Conservation (phyloP, 2,797 vertebrate species). For the Peromyscus eremicus region DNA sequence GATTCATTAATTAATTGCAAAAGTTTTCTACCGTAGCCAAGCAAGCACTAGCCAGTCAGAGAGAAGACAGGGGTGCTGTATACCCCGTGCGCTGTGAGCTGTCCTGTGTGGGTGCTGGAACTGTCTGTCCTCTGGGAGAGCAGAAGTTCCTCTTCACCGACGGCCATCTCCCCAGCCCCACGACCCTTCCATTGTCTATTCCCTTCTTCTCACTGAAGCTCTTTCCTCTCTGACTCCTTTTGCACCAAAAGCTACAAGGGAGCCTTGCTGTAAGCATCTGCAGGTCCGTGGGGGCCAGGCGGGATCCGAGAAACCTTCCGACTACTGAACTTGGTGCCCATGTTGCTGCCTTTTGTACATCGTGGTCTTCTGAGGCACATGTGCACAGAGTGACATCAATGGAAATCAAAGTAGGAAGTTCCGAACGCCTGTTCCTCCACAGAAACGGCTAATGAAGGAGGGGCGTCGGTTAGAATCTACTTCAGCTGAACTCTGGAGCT, state of each 20-base stretch:
- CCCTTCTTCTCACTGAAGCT: background rate
- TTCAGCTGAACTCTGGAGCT: background rate
- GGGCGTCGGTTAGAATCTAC: background rate
- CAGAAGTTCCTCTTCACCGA: background rate
- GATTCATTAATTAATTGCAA: background rate
- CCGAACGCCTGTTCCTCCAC: background rate
- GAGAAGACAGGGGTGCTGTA: background rate
- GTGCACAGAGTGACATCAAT: background rate
- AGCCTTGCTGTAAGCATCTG: background rate
- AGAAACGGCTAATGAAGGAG: constrained; percentile 8
- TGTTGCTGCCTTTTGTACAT: background rate
- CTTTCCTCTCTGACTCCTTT: background rate
- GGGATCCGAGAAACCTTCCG: too few species aligned
- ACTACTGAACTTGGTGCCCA: background rate
- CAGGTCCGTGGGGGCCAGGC: too few species aligned
- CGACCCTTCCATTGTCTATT: background rate
- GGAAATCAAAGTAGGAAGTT: constrained; percentile 13
- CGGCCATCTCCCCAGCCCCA: background rate
- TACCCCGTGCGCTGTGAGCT: background rate
- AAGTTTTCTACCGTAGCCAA: background rate
- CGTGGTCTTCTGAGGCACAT: background rate
- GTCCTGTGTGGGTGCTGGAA: background rate
- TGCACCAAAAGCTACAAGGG: background rate
- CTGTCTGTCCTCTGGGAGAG: background rate
- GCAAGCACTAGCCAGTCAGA: background rate